phyloP scores from a whole-genome alignment of 2,888 invertebrate genomes.

The Plebejus melissa region DNA sequence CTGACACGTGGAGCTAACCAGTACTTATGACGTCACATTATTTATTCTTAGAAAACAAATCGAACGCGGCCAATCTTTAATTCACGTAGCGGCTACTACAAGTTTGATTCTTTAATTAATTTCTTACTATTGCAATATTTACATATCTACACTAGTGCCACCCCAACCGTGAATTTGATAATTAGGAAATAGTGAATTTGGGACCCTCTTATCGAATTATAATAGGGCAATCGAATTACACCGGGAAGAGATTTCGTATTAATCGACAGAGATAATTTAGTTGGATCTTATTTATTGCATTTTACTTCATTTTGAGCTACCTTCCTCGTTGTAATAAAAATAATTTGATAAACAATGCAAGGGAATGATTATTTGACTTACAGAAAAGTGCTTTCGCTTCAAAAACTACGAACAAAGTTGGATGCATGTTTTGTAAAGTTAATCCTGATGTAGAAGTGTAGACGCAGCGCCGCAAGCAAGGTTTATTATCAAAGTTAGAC shows the following conservation, averaged over 20 bases:
- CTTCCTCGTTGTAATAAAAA: neutral
- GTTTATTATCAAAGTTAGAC: constrained; percentile 27
- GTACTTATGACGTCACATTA: constrained; percentile 6
- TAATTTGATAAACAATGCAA: neutral
- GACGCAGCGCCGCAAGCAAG: constrained; percentile 23
- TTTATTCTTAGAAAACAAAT: neutral
- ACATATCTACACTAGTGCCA: constrained; percentile 42
- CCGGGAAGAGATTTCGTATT: constrained; percentile 45
- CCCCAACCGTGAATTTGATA: constrained; percentile 51
- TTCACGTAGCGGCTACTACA: neutral
- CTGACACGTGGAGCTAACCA: neutral
- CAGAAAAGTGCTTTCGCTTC: neutral
- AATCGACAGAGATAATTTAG: constrained; percentile 27
- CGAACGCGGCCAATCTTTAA: neutral
- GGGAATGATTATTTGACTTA: constrained; percentile 8
- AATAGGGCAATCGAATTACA: constrained; percentile 50
- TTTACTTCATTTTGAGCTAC: neutral
- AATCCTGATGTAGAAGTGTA: constrained; percentile 23
- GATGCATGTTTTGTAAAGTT: constrained; percentile 24
- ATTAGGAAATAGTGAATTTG: constrained; percentile 76
- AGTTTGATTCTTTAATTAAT: neutral
- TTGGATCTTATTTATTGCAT: neutral
- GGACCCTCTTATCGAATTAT: constrained; percentile 54
- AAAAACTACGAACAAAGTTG: constrained; percentile 18
- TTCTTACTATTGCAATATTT: neutral